These are phyloP conservation scores for Tapirus terrestris DNA, from an alignment of 2,113 vertebrate species.

Conservation along the genomic window DNA sequence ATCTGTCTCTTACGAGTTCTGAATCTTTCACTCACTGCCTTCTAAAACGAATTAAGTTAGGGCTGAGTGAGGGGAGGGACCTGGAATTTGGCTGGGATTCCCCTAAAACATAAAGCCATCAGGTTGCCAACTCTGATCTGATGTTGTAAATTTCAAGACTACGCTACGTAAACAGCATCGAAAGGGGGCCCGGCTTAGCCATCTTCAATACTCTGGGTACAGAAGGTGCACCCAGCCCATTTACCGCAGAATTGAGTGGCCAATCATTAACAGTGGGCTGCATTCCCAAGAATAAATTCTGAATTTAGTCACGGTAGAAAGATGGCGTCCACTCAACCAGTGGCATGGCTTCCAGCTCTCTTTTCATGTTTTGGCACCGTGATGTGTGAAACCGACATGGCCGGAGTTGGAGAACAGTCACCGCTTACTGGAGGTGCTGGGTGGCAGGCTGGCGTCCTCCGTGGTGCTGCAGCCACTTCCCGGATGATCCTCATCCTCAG, in stretches of 20 bases:
- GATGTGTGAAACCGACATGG: fast-evolving
- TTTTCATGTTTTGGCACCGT: neutral
- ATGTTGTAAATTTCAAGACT: neutral
- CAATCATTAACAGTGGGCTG: neutral
- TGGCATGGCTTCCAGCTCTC: neutral
- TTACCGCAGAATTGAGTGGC: fast-evolving
- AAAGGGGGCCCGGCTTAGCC: too few species aligned
- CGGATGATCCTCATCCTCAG: conserved; percentile 88
- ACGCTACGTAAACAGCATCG: fast-evolving
- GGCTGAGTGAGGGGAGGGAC: neutral
- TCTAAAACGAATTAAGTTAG: neutral
- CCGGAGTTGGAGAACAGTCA: neutral
- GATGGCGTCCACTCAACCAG: neutral
- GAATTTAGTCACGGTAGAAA: conserved; percentile 22
- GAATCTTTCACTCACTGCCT: neutral
- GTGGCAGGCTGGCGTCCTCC: conserved; percentile 83
- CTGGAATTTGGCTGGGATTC: neutral
- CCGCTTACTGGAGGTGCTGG: conserved; percentile 80
- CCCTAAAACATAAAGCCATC: neutral
- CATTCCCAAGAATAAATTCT: neutral
- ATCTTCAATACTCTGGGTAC: fast-evolving
- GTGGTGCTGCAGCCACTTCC: conserved; percentile 86
- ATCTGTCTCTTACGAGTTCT: neutral
- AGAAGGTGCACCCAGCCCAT: fast-evolving
- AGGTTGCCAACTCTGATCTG: neutral